Conservation (phyloP, 2,888 invertebrate genomes). For the Heliconius ismenius region DNA sequence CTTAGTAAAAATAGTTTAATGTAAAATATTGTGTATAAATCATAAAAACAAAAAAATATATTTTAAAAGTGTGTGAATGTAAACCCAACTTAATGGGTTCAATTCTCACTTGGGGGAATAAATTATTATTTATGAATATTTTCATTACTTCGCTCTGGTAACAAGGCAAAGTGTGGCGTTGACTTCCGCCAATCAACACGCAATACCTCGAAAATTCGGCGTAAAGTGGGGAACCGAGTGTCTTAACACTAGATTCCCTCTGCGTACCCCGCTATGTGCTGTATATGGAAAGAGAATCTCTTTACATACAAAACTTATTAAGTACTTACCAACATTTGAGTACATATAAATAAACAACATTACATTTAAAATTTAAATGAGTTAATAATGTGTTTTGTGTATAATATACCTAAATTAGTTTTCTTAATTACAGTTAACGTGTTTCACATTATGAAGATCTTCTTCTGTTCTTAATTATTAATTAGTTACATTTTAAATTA, state of each 20-base stretch:
- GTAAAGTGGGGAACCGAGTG: too few relatives aligned
- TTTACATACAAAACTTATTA: background rate
- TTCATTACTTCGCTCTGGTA: background rate
- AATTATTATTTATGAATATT: background rate
- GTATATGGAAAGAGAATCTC: background rate
- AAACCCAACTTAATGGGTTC: too few relatives aligned
- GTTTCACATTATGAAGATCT: background rate
- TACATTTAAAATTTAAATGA: background rate
- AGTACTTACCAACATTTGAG: background rate
- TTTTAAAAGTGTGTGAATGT: too few relatives aligned
- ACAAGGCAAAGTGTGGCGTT: background rate
- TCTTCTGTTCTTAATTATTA: background rate
- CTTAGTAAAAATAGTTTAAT: background rate
- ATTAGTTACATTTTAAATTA: background rate
- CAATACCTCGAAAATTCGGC: background rate
- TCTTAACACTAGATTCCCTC: too few relatives aligned
- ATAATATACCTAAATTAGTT: background rate
- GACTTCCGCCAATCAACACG: background rate
- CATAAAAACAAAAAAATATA: background rate
- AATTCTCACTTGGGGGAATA: too few relatives aligned
- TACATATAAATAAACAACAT: background rate
- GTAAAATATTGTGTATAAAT: background rate
- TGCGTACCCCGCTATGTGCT: too few relatives aligned
- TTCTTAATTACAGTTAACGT: background rate
- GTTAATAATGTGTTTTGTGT: background rate